Percentiles rank a stretch among this genome's conserved stretches.
Evolutionary conservation across 2,888 invertebrate genomes (phyloP).

Genomic region (Andrena bucephala): DNA sequence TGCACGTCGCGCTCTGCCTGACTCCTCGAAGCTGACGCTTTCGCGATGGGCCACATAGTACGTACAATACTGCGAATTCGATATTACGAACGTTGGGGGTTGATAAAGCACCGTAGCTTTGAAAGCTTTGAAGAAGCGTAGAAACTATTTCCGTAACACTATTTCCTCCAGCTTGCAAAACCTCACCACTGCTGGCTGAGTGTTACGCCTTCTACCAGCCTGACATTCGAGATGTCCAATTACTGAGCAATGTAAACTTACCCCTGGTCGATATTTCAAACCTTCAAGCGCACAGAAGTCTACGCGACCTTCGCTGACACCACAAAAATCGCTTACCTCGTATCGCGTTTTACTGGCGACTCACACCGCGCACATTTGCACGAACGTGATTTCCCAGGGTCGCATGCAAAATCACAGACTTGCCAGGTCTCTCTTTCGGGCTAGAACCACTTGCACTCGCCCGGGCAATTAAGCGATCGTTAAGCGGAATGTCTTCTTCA

Average conservation of each 20-base stretch:
- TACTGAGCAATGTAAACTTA: not conserved
- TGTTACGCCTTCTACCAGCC: not conserved
- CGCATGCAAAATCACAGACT: not conserved
- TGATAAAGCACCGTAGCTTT: not conserved
- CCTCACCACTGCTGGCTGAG: too few species aligned
- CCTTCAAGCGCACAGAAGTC: not conserved
- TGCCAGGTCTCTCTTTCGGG: not conserved
- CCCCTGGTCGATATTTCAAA: not conserved
- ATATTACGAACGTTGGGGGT: not conserved
- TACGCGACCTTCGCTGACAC: not conserved
- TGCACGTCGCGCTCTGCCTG: not conserved
- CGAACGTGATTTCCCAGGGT: not conserved
- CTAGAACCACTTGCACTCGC: not conserved
- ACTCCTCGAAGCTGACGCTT: not conserved
- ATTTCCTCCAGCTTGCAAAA: too few species aligned
- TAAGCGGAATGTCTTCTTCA: not conserved
- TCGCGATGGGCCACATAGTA: not conserved
- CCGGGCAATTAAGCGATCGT: not conserved
- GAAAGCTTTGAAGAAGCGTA: not conserved
- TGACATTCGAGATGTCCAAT: slow-evolving; percentile 8
- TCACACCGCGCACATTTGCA: not conserved
- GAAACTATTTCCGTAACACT: too few species aligned
- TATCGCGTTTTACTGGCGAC: slow-evolving; percentile 3
- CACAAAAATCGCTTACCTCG: not conserved
- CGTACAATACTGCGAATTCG: not conserved